phyloP scores from a whole-genome alignment of 2,113 vertebrate genomes.

The Rhabdornis inornatus region DNA sequence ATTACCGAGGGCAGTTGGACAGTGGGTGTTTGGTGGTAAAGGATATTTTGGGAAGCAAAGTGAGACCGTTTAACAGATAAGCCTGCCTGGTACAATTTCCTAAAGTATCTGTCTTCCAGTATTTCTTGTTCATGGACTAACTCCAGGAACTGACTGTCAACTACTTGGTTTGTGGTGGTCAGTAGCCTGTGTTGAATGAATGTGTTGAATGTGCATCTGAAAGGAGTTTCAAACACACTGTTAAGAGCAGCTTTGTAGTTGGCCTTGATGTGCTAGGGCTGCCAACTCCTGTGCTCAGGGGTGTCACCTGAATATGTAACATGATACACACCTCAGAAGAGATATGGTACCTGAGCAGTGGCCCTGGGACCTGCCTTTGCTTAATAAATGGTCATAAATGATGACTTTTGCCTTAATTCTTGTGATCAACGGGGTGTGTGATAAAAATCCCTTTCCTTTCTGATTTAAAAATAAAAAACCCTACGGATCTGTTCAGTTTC shows the following conservation, averaged over 20 bases:
- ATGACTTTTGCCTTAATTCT: accelerated
- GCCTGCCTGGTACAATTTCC: not conserved
- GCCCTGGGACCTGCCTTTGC: not conserved
- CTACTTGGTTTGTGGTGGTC: not conserved
- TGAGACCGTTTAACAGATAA: not conserved
- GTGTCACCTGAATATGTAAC: not conserved
- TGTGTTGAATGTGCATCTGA: not conserved
- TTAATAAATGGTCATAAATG: not conserved
- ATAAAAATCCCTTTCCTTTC: not conserved
- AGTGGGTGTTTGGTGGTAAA: not conserved
- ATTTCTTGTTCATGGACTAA: not conserved
- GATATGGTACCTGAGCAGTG: accelerated
- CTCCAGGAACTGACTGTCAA: not conserved
- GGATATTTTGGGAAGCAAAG: not conserved
- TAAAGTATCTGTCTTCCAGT: not conserved
- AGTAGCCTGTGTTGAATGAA: not conserved
- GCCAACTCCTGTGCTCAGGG: not conserved
- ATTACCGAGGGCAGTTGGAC: not conserved
- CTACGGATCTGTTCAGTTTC: not conserved
- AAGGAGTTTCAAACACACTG: not conserved
- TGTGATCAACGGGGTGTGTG: accelerated
- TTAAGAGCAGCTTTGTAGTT: not conserved
- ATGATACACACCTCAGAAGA: not conserved
- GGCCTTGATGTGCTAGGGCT: not conserved
- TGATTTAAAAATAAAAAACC: not conserved